Evolutionary conservation across 2,888 invertebrate species (phyloP), one percentile per base, ranked within the genome.

Genomic region (Machimus atricapillus): DNA sequence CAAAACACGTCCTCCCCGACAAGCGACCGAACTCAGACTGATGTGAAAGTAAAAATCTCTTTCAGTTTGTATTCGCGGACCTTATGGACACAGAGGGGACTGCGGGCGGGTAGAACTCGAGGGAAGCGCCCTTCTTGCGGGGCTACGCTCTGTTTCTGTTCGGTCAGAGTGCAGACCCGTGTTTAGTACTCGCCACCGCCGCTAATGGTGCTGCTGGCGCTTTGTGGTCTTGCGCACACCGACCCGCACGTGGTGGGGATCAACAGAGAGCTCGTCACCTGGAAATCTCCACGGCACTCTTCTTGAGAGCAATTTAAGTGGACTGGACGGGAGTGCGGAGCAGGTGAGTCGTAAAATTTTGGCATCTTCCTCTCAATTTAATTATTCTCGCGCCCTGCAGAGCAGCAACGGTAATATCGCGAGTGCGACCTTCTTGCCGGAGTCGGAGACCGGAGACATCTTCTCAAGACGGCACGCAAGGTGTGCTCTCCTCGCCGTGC

Each of bases 21-120:
- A 90, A 91, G 90, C 91, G 90, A 91, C 91, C 91, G 91, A 91
- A 92, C 92, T 92, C 92, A 91, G 91, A 92, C 92, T 92, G 91
- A 90, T 90, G 90, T 90, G 89, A 90, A 86, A 86, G 85, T 86
- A 77, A 86, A 86, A 86, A 77, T 86, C 78, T 86, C 86, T 77
- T 56, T 79, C 78, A 16, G 66, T 79, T 86, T 86, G 78, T 86
- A 86, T 86, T 78, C 37, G 74, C 19, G 31, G 46, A 12, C 27
- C 52, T 86, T 86, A 7, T 77, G 31, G 76, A 40, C 8, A 31
- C 8, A 31, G 19, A 12, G 14, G 76, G 19, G 40, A 19, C 23
- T 56, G 19, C 37, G 56, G 14, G 27, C 23, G 37, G 37, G 34
- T 19, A 19, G 37, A 77, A 74, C 0, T 27, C 34, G 27, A 66